These are phyloP conservation scores for Hippocampus barbouri DNA, from an alignment of 2,113 vertebrate species.

Conservation along the genomic window DNA sequence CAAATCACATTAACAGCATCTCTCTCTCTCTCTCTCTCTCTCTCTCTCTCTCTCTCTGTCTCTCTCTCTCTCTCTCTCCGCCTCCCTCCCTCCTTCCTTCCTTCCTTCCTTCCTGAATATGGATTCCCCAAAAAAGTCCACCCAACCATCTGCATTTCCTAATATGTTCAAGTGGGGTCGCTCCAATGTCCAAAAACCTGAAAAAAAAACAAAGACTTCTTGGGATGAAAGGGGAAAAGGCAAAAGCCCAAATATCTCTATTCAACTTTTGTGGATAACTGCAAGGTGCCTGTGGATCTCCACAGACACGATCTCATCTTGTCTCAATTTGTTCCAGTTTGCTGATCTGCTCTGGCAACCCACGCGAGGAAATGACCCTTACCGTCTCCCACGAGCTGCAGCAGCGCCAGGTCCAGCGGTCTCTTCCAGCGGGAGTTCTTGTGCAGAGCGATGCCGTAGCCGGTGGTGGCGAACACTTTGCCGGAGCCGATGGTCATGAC, in stretches of 20 bases:
- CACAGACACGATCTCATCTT: background rate
- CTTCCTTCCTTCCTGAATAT: too few relatives aligned
- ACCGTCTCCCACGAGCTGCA: constrained; percentile 90
- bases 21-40: too few relatives aligned
- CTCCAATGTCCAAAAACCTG: too few relatives aligned
- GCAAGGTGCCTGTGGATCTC: constrained; percentile 1
- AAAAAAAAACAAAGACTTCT: too few relatives aligned
- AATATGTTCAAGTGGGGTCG: background rate
- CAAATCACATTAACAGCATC: too few relatives aligned
- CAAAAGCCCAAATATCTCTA: too few relatives aligned
- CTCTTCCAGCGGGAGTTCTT: constrained; percentile 89
- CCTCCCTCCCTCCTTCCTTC: too few relatives aligned
- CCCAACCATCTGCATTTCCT: too few relatives aligned
- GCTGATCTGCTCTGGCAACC: background rate
- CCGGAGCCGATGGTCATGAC: constrained; percentile 90
- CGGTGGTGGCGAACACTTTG: constrained; percentile 88
- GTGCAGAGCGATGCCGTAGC: constrained; percentile 86
- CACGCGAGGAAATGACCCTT: constrained; percentile 14
- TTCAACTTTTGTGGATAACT: constrained; percentile 10
- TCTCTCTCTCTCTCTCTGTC: too few relatives aligned
- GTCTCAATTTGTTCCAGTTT: background rate
- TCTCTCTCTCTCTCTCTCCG: too few relatives aligned
- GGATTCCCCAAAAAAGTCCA: too few relatives aligned
- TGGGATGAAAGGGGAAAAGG: too few relatives aligned
- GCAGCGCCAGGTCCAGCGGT: constrained; percentile 82